phyloP scores from a whole-genome alignment of 2,113 vertebrate species.

The Tor tambroides region DNA sequence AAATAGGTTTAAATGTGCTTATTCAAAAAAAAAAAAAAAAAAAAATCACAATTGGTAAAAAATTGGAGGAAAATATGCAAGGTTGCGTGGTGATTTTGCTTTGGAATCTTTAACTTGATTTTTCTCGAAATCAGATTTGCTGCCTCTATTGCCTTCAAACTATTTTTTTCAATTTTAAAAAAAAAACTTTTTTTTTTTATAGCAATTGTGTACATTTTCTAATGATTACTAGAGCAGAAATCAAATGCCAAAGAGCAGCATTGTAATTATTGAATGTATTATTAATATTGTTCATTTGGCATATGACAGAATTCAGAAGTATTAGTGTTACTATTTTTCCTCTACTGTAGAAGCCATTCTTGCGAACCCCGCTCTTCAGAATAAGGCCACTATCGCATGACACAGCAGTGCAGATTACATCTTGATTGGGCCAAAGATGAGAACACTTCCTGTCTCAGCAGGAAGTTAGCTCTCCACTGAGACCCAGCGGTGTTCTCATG shows the following conservation, averaged over 20 bases:
- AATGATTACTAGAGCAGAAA: not conserved
- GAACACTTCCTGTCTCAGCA: slow-evolving; percentile 54
- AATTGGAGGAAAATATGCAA: too few relatives aligned
- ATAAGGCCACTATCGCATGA: slow-evolving; percentile 11
- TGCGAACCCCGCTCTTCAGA: not conserved
- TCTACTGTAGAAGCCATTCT: not conserved
- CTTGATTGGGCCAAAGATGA: slow-evolving; percentile 44
- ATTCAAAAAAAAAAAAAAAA: too few relatives aligned
- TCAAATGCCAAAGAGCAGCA: not conserved
- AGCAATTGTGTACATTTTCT: not conserved
- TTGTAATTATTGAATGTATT: too few relatives aligned
- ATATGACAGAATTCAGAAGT: not conserved
- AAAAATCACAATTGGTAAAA: too few relatives aligned
- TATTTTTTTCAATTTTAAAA: too few relatives aligned
- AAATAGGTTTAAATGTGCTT: too few relatives aligned
- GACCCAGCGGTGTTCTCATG: slow-evolving; percentile 24
- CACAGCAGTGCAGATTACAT: slow-evolving; percentile 38
- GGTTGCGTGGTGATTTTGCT: too few relatives aligned
- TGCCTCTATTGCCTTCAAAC: too few relatives aligned
- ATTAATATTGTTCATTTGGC: too few relatives aligned
- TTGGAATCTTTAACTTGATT: too few relatives aligned
- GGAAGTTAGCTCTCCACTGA: slow-evolving; percentile 41
- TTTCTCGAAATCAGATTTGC: too few relatives aligned
- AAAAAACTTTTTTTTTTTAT: too few relatives aligned
- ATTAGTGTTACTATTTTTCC: not conserved